Conservation (phyloP, 35 echinoderm and acorn worm species). For the Strongylocentrotus purpuratus region DNA sequence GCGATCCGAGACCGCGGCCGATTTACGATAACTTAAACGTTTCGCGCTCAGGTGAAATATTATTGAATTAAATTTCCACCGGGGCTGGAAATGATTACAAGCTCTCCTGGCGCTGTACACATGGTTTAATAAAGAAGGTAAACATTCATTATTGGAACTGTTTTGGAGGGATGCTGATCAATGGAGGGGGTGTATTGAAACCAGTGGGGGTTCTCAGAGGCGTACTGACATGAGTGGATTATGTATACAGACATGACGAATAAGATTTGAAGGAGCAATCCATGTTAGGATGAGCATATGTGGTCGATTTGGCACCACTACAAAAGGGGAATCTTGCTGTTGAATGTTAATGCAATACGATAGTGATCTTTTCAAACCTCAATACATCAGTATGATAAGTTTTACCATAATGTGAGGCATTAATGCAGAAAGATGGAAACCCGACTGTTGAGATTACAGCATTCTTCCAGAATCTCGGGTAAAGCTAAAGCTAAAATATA, state of each 20-base stretch:
- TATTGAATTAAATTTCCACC: conserved; percentile 12
- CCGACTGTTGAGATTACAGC: too few species aligned
- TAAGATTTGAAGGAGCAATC: not conserved
- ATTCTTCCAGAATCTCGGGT: too few species aligned
- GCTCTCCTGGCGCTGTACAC: not conserved
- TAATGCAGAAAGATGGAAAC: too few species aligned
- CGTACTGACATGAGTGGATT: not conserved
- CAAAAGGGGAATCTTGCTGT: too few species aligned
- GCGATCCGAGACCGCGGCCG: not conserved
- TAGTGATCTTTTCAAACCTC: too few species aligned
- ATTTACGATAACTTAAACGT: conserved; percentile 10
- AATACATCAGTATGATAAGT: too few species aligned
- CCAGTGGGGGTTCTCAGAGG: not conserved
- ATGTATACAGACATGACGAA: not conserved
- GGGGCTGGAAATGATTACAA: not conserved
- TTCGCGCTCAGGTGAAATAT: not conserved
- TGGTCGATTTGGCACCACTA: too few species aligned
- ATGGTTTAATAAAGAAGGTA: not conserved
- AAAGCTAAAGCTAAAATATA: too few species aligned
- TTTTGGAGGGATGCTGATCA: not conserved
- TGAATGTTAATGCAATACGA: too few species aligned
- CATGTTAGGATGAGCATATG: not conserved
- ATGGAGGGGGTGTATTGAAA: not conserved
- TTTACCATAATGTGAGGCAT: too few species aligned
- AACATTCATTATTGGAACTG: not conserved